Evolutionary conservation across 2,113 vertebrate genomes (phyloP), one percentile per base, ranked within the genome.

Genomic region (Ammospiza nelsoni): DNA sequence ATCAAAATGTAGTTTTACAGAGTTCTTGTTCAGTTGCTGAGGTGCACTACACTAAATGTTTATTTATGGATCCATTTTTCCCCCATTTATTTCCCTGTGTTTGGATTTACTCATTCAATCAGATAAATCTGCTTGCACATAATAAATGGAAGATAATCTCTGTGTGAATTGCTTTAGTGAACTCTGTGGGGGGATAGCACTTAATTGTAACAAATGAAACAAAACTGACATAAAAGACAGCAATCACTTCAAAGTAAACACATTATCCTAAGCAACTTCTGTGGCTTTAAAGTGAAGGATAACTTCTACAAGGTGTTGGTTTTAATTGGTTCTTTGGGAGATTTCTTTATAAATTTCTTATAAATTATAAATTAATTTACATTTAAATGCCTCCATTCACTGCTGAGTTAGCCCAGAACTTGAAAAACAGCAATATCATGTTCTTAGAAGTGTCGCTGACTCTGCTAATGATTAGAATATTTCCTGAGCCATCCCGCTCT

Each of bases 311-410:
- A 89, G 73, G 24, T 93, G 72, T 78, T 93, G 61, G 23, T 22
- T 96, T 94, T 94, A 84, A 92, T 81, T 92, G 43, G 37, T 51
- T 86, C 72, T 94, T 93, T 63, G 55, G 52, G 85, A 81, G 21
- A 41, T 67, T 89, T 93, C 65, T 75, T 86, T 67, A 67, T 59
- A 87, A 49, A 78, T 74, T 48, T 68, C 41, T 46, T 68, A 86
- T 77, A 59, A 96, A 87, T 80, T 73, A 94, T 79, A 35, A 55
- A 84, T 68, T 27, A 77, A 81, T 86, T 94, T 31, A 21, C 84
- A 78, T 89, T 89, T 89, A 87, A 94, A 91, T 89, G 37, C 25
- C 52, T 74, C 35, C 15, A 49, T 81, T 92, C 57, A 55, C 12
- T 88, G 84, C 44, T 89, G 82, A 89, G 39, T 52, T 78, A 57